Conservation (phyloP, 1,140 invertebrate species). For the Dermatophagoides farinae region DNA sequence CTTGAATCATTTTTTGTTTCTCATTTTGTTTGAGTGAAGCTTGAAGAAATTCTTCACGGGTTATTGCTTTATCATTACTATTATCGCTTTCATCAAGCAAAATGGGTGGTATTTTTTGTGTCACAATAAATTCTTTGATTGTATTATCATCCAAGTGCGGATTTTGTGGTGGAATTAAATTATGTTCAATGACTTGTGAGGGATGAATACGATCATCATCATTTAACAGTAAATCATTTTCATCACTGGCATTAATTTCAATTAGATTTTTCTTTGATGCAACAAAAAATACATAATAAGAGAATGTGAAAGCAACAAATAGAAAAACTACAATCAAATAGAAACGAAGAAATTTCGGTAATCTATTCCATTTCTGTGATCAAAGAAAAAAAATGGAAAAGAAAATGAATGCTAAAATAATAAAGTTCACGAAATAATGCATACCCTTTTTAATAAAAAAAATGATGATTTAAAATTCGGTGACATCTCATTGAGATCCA, state of each 20-base stretch:
- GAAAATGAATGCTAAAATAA: neutral
- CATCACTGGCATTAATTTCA: too few species aligned
- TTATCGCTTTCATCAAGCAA: neutral
- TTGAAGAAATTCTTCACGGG: neutral
- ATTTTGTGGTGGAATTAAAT: neutral
- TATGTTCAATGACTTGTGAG: neutral
- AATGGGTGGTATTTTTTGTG: neutral
- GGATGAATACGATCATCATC: neutral
- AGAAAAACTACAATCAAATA: neutral
- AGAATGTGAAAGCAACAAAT: neutral
- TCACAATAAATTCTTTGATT: neutral
- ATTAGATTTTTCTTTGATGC: neutral
- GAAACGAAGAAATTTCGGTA: slow-evolving; percentile 5
- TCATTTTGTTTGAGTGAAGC: neutral
- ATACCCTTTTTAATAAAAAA: neutral
- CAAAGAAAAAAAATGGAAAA: neutral
- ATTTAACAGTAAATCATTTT: too few species aligned
- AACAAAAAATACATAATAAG: neutral
- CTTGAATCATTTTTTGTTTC: slow-evolving; percentile 50
- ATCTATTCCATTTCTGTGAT: slow-evolving; percentile 11
- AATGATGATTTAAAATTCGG: too few species aligned
- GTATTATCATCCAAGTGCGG: neutral
- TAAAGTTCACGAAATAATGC: neutral
- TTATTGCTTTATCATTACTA: neutral
- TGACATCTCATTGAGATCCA: too few species aligned